These are phyloP conservation scores for Hypomesus transpacificus DNA, from an alignment of 2,113 vertebrate species.

Conservation along the genomic window DNA sequence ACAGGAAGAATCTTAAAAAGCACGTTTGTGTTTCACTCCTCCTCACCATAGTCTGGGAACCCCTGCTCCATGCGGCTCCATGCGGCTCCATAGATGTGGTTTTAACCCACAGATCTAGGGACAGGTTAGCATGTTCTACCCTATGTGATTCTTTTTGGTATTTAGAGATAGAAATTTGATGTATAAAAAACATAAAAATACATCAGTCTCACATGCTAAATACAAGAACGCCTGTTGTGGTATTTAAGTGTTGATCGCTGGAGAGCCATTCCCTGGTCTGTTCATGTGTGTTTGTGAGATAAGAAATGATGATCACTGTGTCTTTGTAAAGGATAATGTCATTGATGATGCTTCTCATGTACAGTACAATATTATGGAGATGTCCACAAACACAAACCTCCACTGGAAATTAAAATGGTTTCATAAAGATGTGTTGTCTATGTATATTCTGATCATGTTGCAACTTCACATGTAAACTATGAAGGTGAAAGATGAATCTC, in stretches of 20 bases:
- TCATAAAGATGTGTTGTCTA: slow-evolving; percentile 56
- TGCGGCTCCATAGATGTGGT: not conserved
- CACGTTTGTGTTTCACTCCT: slow-evolving; percentile 32
- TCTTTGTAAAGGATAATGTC: slow-evolving; percentile 62
- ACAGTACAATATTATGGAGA: slow-evolving; percentile 67
- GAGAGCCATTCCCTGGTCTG: slow-evolving; percentile 41
- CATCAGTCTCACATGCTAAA: slow-evolving; percentile 11
- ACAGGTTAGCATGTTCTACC: not conserved
- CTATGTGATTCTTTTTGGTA: not conserved
- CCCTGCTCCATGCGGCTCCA: slow-evolving; percentile 40
- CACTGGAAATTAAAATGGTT: slow-evolving; percentile 75
- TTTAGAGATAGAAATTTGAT: slow-evolving; percentile 7
- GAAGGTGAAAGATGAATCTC: not conserved
- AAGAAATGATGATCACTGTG: slow-evolving; percentile 64
- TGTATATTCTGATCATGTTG: not conserved
- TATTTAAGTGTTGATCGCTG: slow-evolving; percentile 34
- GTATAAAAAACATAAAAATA: slow-evolving; percentile 18
- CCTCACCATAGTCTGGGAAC: slow-evolving; percentile 47
- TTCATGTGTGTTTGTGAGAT: slow-evolving; percentile 24
- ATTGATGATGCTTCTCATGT: slow-evolving; percentile 64
- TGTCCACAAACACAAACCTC: slow-evolving; percentile 68
- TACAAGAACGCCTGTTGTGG: slow-evolving; percentile 21
- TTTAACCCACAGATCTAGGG: not conserved
- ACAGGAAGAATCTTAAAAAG: slow-evolving; percentile 29
- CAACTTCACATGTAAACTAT: too few species aligned